Base-by-base conservation (phyloP, 2,888 invertebrate species). In the Watsonalla binaria region DNA sequence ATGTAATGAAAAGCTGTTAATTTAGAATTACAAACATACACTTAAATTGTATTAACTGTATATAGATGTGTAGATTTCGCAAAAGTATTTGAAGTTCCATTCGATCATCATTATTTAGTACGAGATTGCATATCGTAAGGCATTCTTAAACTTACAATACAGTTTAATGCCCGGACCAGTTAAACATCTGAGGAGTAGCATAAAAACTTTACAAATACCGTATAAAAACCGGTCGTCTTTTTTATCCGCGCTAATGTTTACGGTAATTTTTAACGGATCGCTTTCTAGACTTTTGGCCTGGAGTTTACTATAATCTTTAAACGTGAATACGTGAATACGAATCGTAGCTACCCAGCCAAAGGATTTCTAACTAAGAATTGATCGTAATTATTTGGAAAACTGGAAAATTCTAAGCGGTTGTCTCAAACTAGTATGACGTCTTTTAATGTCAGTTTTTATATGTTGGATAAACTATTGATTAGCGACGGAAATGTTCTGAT, bases 351-450 rank as follows among this genome's bases (percentile, higher is more conserved):
- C 24, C 24, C 24, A 24, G 24, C 4, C 24, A 24, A 24, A 24
- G 24, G 24, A 24, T 24, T 24, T 24, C 24, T 24, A 24, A 24
- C 24, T 24, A 24, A 24, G 24, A 24, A 24, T 24, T 70, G 63
- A 60, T 54, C 66, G 62, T 74, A 78, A 80, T 78, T 76, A 76
- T 78, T 76, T 75, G 72, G 78, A 80, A 81, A 80, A 78, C 74
- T 70, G 59, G 69, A 72, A 71, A 76, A 77, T 70, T 68, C 64
- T 64, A 66, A 59, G 65, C 55, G 63, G 69, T 55, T 37, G 37
- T 49, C 49, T 49, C 58, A 52, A 63, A 57, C 57, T 54, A 58
- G 58, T 55, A 51, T 24, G 60, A 67, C 72, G 73, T 70, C 72
- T 62, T 58, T 51, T 51, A 58, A 52, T 60, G 53, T 65, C 55